phyloP scores from a whole-genome alignment of 2,113 vertebrate genomes.

The Varanus komodoensis region DNA sequence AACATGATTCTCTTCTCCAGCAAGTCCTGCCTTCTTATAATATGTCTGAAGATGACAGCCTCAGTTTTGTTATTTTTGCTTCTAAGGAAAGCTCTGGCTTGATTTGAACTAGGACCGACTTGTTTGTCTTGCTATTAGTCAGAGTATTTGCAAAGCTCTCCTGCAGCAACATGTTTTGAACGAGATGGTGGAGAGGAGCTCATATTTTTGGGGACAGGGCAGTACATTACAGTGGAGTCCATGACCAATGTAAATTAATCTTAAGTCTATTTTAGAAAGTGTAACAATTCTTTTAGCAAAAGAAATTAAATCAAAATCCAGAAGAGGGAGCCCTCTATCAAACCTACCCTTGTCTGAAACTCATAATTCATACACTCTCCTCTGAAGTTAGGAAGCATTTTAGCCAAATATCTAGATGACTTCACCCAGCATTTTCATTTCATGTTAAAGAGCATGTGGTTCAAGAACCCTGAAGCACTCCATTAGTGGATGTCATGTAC shows the following conservation, averaged over 20 bases:
- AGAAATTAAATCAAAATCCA: conserved; percentile 50
- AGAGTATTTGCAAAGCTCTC: too few species aligned
- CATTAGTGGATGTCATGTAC: not conserved
- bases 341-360: conserved; percentile 5
- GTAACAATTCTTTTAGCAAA: not conserved
- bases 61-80: too few species aligned
- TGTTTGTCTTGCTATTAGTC: too few species aligned
- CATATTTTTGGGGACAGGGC: too few species aligned
- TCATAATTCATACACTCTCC: conserved; percentile 61
- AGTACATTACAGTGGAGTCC: too few species aligned
- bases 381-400: conserved; percentile 45
- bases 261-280: not conserved
- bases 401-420: not conserved
- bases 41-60: too few species aligned
- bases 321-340: conserved; percentile 73
- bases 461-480: not conserved
- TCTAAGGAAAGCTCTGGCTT: too few species aligned
- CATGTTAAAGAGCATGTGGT: not conserved
- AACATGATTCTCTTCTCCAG: too few species aligned
- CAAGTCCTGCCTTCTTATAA: too few species aligned
- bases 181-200: too few species aligned
- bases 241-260: not conserved
- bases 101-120: too few species aligned
- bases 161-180: too few species aligned
- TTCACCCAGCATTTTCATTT: not conserved